phyloP scores from a whole-genome alignment of 2,113 vertebrate genomes.

The Calidris pygmaea region DNA sequence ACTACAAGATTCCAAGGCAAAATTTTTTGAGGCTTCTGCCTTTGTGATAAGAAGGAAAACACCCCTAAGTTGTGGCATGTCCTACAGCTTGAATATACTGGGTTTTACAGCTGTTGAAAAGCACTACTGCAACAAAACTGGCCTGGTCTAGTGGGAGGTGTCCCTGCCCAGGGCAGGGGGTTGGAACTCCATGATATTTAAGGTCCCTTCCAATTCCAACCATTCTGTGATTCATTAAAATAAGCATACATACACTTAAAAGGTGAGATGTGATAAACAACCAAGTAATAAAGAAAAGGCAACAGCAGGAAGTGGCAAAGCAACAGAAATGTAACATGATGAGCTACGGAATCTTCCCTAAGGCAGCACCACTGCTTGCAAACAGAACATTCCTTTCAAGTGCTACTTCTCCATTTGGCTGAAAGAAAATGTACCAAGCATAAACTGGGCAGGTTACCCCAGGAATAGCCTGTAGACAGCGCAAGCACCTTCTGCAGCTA shows the following conservation, averaged over 20 bases:
- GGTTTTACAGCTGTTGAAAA: background rate
- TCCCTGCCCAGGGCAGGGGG: too few species aligned
- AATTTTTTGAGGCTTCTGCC: background rate
- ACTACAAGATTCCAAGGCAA: background rate
- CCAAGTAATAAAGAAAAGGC: background rate
- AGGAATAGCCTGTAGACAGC: background rate
- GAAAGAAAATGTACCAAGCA: background rate
- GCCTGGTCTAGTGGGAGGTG: too few species aligned
- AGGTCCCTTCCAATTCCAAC: too few species aligned
- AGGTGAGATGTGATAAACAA: background rate
- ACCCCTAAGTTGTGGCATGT: background rate
- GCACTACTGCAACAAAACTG: background rate
- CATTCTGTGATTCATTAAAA: background rate
- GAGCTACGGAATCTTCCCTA: background rate
- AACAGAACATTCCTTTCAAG: background rate
- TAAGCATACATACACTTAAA: background rate
- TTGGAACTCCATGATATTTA: too few species aligned
- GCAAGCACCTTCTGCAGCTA: background rate
- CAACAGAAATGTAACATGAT: rapidly evolving
- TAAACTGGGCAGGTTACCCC: background rate
- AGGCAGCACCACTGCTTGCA: background rate
- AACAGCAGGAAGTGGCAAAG: background rate
- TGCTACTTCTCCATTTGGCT: background rate
- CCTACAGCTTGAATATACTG: background rate
- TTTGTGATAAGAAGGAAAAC: background rate